These are phyloP conservation scores for Rutilus rutilus DNA, from an alignment of 2,113 vertebrate genomes.

Conservation along the genomic window DNA sequence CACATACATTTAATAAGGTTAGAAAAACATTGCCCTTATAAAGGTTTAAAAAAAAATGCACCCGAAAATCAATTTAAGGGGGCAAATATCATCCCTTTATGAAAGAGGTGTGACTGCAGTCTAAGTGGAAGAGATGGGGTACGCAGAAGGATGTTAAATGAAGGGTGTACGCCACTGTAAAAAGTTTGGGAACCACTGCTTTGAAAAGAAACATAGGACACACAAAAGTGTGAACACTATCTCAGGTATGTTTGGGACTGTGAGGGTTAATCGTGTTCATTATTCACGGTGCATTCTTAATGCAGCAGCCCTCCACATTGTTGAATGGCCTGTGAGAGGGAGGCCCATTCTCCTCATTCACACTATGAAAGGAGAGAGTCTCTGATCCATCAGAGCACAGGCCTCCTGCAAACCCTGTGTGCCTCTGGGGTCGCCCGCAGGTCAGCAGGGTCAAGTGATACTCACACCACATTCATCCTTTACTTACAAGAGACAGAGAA, in stretches of 20 bases:
- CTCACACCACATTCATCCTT: slow-evolving; percentile 69
- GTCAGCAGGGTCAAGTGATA: slow-evolving; percentile 75
- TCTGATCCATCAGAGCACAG: slow-evolving; percentile 50
- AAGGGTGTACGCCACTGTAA: no score
- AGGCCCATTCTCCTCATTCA: slow-evolving; percentile 61
- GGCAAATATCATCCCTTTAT: no score
- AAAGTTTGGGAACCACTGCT: not conserved
- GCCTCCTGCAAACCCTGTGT: slow-evolving; percentile 56
- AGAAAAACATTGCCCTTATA: no score
- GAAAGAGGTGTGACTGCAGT: no score
- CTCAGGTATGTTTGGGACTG: slow-evolving; percentile 37
- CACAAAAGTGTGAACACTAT: slow-evolving; percentile 8
- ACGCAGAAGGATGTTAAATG: no score
- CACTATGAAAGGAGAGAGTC: slow-evolving; percentile 63
- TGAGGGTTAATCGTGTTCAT: slow-evolving; percentile 1
- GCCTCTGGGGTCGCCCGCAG: slow-evolving; percentile 64
- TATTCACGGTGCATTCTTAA: slow-evolving; percentile 47
- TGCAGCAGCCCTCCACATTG: slow-evolving; percentile 37
- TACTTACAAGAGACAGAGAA: slow-evolving; percentile 45
- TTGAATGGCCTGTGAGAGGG: slow-evolving; percentile 52
- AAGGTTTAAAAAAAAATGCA: no score
- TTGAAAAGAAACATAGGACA: not conserved
- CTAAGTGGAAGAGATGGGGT: no score
- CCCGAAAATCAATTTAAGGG: no score
- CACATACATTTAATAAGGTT: no score